Evolutionary conservation across 37 sponge, comb jelly and placozoan genomes (phyloP).

Genomic region (Mnemiopsis leidyi): DNA sequence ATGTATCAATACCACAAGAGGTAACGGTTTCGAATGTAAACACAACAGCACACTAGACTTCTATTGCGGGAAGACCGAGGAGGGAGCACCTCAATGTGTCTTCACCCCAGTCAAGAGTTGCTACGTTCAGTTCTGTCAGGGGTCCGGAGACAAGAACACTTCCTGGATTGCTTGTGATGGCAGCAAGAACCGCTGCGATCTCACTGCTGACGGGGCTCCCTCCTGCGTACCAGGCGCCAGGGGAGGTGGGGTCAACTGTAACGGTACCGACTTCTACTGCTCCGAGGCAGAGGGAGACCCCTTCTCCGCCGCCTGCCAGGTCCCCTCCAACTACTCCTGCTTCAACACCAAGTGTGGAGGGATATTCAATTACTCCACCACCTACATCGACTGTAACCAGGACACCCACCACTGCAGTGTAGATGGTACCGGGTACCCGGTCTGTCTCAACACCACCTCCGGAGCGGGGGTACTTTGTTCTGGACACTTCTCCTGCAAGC

Average conservation of each 20-base stretch:
- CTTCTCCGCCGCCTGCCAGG: neutral
- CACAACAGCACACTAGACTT: neutral
- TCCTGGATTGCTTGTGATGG: slow-evolving; percentile 9
- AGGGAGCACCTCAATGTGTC: neutral
- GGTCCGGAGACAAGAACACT: neutral
- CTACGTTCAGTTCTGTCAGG: neutral
- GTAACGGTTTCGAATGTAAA: neutral
- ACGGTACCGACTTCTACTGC: neutral
- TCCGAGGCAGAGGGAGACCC: neutral
- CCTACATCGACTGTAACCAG: neutral
- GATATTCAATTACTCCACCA: neutral
- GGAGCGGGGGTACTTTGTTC: slow-evolving; percentile 28
- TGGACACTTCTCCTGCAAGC: neutral
- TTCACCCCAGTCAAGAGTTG: slow-evolving; percentile 34
- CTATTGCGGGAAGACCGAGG: slow-evolving; percentile 3
- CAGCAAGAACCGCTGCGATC: neutral
- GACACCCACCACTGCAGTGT: neutral
- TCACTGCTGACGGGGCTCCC: neutral
- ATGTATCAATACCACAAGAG: neutral
- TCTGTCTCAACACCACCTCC: neutral
- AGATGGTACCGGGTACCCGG: neutral
- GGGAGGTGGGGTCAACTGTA: neutral
- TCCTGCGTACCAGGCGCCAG: neutral
- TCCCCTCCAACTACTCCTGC: neutral
- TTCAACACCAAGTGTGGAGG: neutral